Evolutionary conservation across 2,797 vertebrate genomes (phyloP).

Genomic region (Channallabes apus): DNA sequence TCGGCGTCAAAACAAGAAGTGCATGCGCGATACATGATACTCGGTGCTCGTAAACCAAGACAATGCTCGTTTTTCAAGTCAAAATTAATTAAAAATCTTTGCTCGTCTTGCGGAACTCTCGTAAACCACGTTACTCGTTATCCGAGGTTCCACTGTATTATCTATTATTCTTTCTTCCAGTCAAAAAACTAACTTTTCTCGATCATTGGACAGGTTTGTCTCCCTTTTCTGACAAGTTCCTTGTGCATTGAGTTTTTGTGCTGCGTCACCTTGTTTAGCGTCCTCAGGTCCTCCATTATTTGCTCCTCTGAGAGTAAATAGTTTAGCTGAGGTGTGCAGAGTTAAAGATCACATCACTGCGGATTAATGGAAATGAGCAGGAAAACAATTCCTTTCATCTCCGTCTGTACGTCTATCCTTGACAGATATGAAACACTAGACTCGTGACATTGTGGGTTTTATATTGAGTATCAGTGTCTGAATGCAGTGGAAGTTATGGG

Average conservation of each 20-base stretch:
- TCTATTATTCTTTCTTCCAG: neutral
- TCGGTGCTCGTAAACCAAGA: no score
- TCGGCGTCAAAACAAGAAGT: no score
- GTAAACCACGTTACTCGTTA: no score
- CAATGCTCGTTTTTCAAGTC: no score
- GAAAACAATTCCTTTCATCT: neutral
- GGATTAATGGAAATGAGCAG: neutral
- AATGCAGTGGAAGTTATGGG: no score
- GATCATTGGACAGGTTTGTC: neutral
- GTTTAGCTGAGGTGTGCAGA: constrained; percentile 83
- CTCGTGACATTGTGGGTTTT: no score
- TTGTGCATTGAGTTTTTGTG: neutral
- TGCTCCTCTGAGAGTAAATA: constrained; percentile 97
- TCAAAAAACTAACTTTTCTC: neutral
- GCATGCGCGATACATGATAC: no score
- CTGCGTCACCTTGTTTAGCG: constrained; percentile 87
- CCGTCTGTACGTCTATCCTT: neutral
- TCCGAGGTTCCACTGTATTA: no score
- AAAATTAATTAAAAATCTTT: no score
- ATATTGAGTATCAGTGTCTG: no score
- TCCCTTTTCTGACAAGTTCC: neutral
- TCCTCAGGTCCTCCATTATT: constrained; percentile 97
- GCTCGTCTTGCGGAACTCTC: no score
- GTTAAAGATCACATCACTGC: constrained; percentile 69
- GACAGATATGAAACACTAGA: neutral